A percentile compares a stretch with the other conserved stretches of the same genome.
Evolutionary conservation across 2,113 vertebrate genomes (phyloP).

Genomic region (Microcebus lehilahytsara): DNA sequence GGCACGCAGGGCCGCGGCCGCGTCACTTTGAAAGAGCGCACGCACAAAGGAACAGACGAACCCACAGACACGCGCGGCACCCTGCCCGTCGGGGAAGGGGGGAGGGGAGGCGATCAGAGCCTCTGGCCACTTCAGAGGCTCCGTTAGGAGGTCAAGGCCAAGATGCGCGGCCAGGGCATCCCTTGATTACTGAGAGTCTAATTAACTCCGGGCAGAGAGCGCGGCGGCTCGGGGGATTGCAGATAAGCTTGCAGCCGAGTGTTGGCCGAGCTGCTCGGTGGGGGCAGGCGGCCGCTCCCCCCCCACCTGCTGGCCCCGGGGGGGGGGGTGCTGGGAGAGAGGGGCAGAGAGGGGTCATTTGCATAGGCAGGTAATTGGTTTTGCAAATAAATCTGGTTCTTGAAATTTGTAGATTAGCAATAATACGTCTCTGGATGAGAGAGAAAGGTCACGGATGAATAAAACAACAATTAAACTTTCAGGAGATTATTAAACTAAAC

Average conservation of each 20-base stretch:
- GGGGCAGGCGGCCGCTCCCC: neutral
- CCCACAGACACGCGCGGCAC: neutral
- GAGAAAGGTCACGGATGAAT: slow-evolving; percentile 86
- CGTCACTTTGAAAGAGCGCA: neutral
- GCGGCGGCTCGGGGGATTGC: slow-evolving; percentile 71
- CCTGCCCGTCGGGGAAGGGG: neutral
- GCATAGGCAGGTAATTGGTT: slow-evolving; percentile 88
- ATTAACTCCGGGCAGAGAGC: slow-evolving; percentile 74
- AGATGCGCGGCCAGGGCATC: slow-evolving; percentile 68
- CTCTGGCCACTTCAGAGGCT: neutral
- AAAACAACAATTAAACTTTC: slow-evolving; percentile 87
- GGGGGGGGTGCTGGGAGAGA: slow-evolving; percentile 43
- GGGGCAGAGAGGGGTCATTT: slow-evolving; percentile 77
- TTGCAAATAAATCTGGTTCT: slow-evolving; percentile 88
- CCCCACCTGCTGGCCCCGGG: neutral
- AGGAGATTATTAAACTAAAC: slow-evolving; percentile 85
- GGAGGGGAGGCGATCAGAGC: neutral
- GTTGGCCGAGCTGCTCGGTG: slow-evolving; percentile 67
- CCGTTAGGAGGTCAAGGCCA: slow-evolving; percentile 62
- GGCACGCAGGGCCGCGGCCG: neutral
- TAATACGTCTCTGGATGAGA: slow-evolving; percentile 88
- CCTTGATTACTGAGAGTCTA: slow-evolving; percentile 78
- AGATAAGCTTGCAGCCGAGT: slow-evolving; percentile 81
- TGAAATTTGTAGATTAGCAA: slow-evolving; percentile 88
- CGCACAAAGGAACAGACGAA: neutral